Conservation (phyloP, 64 coral and sea anemone species). For the Pocillopora damicornis region DNA sequence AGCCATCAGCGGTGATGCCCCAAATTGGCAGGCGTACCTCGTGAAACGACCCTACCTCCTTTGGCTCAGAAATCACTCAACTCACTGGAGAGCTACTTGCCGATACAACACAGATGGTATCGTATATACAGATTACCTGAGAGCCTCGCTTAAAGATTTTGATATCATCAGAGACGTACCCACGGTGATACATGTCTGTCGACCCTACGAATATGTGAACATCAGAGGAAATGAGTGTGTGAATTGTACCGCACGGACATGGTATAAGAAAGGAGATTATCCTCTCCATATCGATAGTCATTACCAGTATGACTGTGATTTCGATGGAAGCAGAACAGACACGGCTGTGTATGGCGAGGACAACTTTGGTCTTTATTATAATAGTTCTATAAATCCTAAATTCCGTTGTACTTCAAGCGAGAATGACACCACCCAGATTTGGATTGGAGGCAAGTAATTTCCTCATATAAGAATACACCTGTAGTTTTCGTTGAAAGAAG, state of each 20-base stretch:
- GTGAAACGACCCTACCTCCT: background rate
- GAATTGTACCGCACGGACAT: background rate
- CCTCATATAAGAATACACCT: no score
- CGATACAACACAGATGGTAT: slow-evolving; percentile 23
- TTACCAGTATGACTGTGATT: background rate
- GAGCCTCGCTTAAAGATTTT: slow-evolving; percentile 14
- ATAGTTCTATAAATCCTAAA: no score
- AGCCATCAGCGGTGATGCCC: background rate
- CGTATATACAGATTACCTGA: slow-evolving; percentile 21
- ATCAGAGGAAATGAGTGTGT: slow-evolving; percentile 31
- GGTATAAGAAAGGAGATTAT: background rate
- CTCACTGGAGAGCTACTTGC: slow-evolving; percentile 42
- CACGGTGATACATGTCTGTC: background rate
- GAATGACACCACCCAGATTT: no score
- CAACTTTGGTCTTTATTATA: no score
- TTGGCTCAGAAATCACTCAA: background rate
- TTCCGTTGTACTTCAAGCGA: no score
- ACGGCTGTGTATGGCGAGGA: background rate
- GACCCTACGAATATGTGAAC: slow-evolving; percentile 27
- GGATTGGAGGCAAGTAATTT: no score
- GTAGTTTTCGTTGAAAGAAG: no score
- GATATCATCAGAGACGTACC: background rate
- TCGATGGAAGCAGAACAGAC: background rate
- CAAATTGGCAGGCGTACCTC: slow-evolving; percentile 11
- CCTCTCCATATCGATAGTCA: background rate